Conservation (phyloP, 2,113 vertebrate species). For the Perognathus longimembris region DNA sequence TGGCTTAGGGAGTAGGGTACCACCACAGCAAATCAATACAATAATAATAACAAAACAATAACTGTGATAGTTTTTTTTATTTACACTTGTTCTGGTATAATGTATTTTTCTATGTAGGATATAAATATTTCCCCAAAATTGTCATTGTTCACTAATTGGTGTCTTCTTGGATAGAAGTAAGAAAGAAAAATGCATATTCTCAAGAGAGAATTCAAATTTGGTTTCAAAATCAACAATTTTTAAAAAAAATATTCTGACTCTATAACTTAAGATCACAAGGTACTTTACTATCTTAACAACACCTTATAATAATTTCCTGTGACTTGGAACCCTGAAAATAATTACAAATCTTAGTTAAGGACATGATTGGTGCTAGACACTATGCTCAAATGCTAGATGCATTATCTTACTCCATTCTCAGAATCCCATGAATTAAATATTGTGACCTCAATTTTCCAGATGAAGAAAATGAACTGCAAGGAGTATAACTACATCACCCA, state of each 20-base stretch:
- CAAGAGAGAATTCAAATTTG: background rate
- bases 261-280: background rate
- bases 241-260: background rate
- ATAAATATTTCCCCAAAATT: background rate
- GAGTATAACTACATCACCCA: slow-evolving; percentile 8
- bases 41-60: too few relatives aligned
- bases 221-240: background rate
- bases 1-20: too few relatives aligned
- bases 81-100: background rate
- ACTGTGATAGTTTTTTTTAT: background rate
- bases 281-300: background rate
- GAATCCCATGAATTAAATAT: slow-evolving; percentile 20
- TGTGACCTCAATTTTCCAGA: background rate
- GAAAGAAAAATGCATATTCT: background rate
- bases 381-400: background rate
- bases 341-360: background rate
- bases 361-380: background rate
- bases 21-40: too few relatives aligned
- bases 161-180: background rate
- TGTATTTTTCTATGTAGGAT: background rate
- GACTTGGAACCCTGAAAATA: background rate
- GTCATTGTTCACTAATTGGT: background rate
- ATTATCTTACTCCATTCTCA: background rate
- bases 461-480: slow-evolving; percentile 41
- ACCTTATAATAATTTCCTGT: background rate